Evolutionary conservation across 2,888 invertebrate species (phyloP), one percentile per base, ranked within the genome.

Genomic region (Bellardia bayeri): DNA sequence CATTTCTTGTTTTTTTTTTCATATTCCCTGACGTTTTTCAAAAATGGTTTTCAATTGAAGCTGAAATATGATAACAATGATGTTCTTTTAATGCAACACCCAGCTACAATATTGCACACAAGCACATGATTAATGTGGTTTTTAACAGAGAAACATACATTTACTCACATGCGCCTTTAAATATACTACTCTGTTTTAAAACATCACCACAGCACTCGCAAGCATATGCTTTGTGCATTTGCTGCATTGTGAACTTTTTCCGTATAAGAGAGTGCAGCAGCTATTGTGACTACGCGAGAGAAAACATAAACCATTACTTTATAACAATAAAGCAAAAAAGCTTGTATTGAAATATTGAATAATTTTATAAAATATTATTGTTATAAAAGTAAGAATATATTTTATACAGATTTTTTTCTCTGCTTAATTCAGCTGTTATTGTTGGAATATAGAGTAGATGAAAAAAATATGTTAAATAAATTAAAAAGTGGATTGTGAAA

Each of bases 81-180:
- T 76, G 66, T 76, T 75, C 81, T 75, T 58, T 85, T 81, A 81
- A 85, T 85, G 76, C 85, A 71, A 71, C 71, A 58, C 49, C 56
- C 51, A 66, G 72, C 54, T 37, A 68, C 78, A 56, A 74, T 75
- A 78, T 54, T 78, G 86, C 54, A 80, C 69, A 75, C 64, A 45
- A 75, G 74, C 79, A 82, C 61, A 86, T 86, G 86, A 86, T 82
- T 82, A 86, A 86, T 82, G 82, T 82, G 86, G 82, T 79, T 85
- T 84, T 85, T 1, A 69, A 54, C 45, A 30, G 54, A 23, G 37
- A 64, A 30, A 56, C 33, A 74, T n/a, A 6, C 45, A 51, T 8
- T 51, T 9, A 45, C 49, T 23, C 45, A 30, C 14, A 37, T 51
- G 11, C 13, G 49, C 51, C 56, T 56, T 56, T 16, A 16, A 56